Conservation (phyloP, 1,140 invertebrate species). For the Leptinotarsa texana region DNA sequence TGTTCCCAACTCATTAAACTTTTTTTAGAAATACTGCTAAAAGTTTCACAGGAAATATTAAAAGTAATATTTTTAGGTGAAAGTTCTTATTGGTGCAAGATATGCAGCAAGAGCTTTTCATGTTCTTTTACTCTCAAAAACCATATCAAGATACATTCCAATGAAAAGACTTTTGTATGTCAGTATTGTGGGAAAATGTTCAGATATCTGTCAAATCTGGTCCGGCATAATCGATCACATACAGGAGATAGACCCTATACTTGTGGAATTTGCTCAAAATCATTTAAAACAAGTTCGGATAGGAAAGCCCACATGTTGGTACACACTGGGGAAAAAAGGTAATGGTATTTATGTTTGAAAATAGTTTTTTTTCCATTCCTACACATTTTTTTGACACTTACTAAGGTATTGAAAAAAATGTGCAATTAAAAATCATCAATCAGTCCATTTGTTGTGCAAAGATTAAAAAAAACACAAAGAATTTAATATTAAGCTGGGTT, state of each 20-base stretch:
- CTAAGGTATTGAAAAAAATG: no score
- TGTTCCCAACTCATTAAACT: no score
- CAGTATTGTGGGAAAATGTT: slow-evolving; percentile 65
- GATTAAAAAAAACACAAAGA: no score
- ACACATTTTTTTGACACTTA: no score
- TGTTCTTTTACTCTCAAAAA: slow-evolving; percentile 66
- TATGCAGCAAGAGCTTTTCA: slow-evolving; percentile 62
- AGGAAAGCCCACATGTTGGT: slow-evolving; percentile 83
- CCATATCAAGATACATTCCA: slow-evolving; percentile 67
- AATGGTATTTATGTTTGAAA: background rate
- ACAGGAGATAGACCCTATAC: slow-evolving; percentile 61
- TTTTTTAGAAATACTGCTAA: no score
- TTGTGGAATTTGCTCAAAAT: slow-evolving; percentile 64
- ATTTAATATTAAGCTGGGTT: no score
- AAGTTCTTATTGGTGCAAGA: slow-evolving; percentile 62
- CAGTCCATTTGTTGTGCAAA: no score
- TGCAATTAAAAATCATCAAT: no score
- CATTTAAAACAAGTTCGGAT: slow-evolving; percentile 71
- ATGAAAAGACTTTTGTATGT: slow-evolving; percentile 69
- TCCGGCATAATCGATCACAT: slow-evolving; percentile 81
- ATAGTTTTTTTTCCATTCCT: background rate
- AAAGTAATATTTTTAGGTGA: slow-evolving; percentile 51
- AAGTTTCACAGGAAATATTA: no score
- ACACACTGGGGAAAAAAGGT: slow-evolving; percentile 61
- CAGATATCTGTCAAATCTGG: slow-evolving; percentile 76